Percentiles rank a stretch among this genome's conserved stretches.
These are phyloP conservation scores for Propithecus perrieri DNA, from an alignment of 2,797 vertebrate species.

Conservation along the genomic window DNA sequence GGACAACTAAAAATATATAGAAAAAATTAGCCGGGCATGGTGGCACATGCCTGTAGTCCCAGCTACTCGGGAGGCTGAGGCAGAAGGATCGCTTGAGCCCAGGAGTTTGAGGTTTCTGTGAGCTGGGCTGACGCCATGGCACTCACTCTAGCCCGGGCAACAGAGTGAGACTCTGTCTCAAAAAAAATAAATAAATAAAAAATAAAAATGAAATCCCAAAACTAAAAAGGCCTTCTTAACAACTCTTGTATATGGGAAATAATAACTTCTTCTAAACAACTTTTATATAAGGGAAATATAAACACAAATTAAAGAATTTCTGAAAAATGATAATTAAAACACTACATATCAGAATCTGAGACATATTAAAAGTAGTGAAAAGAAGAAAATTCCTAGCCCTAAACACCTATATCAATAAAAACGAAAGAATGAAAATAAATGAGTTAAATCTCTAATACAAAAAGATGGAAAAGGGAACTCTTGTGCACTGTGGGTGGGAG, in stretches of 20 bases:
- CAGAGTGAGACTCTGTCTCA: too few species aligned
- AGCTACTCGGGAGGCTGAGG: too few species aligned
- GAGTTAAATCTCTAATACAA: neutral
- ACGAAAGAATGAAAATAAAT: neutral
- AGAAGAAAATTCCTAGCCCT: neutral
- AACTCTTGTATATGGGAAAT: neutral
- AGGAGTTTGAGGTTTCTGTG: too few species aligned
- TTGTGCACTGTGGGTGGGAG: too few species aligned
- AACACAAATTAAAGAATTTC: constrained; percentile 17
- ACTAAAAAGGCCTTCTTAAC: neutral
- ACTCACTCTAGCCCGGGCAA: too few species aligned
- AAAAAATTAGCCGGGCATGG: too few species aligned
- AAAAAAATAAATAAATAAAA: neutral
- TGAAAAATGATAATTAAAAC: neutral
- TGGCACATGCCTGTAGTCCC: too few species aligned
- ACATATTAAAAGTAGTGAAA: neutral
- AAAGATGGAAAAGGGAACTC: neutral
- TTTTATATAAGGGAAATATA: neutral
- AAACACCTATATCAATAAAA: neutral
- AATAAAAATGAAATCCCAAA: neutral
- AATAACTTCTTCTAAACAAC: neutral
- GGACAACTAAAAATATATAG: too few species aligned
- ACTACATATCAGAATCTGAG: neutral
- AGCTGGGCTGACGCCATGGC: too few species aligned
- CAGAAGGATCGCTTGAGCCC: too few species aligned